Evolutionary conservation across 2,888 invertebrate species (phyloP).

Genomic region (Pheosia gnoma): DNA sequence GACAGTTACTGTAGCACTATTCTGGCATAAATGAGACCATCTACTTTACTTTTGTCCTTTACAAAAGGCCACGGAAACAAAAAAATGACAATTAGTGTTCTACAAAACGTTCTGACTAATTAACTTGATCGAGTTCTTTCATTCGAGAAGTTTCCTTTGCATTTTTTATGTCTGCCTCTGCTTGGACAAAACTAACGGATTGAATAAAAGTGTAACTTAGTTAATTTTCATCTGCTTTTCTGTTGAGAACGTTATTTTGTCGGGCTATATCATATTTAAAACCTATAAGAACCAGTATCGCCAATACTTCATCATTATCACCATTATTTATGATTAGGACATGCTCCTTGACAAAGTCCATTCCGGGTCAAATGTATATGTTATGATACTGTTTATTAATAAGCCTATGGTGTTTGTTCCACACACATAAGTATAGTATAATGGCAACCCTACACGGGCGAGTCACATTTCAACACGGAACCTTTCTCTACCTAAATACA

Average conservation of each 20-base stretch:
- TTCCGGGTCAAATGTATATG: too few relatives aligned
- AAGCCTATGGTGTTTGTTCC: too few relatives aligned
- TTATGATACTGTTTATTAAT: too few relatives aligned
- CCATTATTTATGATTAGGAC: too few relatives aligned
- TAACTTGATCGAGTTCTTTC: conserved; percentile 75
- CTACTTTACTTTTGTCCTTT: conserved; percentile 67
- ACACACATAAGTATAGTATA: too few relatives aligned
- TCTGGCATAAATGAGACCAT: conserved; percentile 63
- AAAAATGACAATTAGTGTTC: conserved; percentile 75
- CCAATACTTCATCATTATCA: too few relatives aligned
- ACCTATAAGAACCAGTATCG: too few relatives aligned
- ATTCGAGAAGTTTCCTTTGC: conserved; percentile 55
- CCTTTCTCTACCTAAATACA: too few relatives aligned
- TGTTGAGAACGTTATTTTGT: neutral
- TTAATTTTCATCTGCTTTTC: neutral
- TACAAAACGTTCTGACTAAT: conserved; percentile 74
- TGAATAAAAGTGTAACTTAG: neutral
- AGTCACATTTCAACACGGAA: too few relatives aligned
- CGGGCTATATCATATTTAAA: too few relatives aligned
- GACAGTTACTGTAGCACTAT: conserved; percentile 46
- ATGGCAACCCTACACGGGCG: too few relatives aligned
- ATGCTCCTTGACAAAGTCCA: too few relatives aligned
- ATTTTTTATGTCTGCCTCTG: conserved; percentile 48
- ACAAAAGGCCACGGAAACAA: conserved; percentile 58
- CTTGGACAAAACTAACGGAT: conserved; percentile 10